Base-by-base conservation (phyloP, 2,113 vertebrate species). In the Zapus hudsonius region DNA sequence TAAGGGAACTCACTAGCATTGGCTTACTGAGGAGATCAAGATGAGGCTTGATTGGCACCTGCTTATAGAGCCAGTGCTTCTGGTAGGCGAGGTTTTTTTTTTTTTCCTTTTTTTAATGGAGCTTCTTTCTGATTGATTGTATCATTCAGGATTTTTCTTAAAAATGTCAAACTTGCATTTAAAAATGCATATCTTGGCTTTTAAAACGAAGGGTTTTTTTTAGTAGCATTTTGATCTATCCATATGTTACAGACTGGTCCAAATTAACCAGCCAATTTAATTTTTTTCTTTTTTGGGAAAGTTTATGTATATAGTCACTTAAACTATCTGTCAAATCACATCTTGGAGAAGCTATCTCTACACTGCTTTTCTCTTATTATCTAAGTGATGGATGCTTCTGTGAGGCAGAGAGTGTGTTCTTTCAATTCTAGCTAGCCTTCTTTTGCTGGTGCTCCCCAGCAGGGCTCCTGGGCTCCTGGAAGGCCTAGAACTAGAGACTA, bases 201-300 rank as follows among this genome's bases (percentile, higher is more conserved):
- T 86, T 66, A n/a, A 92, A 95, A 80, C 89, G 83, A 78, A 85
- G 72, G 27, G 27, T 78, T 42, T 57, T 52, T 52, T 52, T 84
- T 23, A 5, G 33, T 20, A 87, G 13, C 82, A 93, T 94, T 96
- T 93, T 94, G 42, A 44, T 76, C 40, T 27, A n/a, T 90, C 87
- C 5, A 16, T 64, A 69, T 86, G 90, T 93, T 94, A 61, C 0
- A 0, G 40, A 85, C 83, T 69, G 25, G 29, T 72, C 74, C 44
- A 89, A 74, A 96, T 91, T 92, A 79, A 67, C 57, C 55, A 91
- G 73, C 73, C 78, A 86, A 69, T 83, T 80, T 95, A 61, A 92
- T 67, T 80, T 75, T 12, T 70, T 29, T 42, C 57, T 59, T 57
- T 73, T 23, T 29, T 52, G 52, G 64, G 83, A 75, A 47, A 61